Percentiles rank a stretch among this genome's conserved stretches.
These are phyloP conservation scores for Eupithecia pulchellata DNA, from an alignment of 2,888 invertebrate genomes.

Conservation along the genomic window DNA sequence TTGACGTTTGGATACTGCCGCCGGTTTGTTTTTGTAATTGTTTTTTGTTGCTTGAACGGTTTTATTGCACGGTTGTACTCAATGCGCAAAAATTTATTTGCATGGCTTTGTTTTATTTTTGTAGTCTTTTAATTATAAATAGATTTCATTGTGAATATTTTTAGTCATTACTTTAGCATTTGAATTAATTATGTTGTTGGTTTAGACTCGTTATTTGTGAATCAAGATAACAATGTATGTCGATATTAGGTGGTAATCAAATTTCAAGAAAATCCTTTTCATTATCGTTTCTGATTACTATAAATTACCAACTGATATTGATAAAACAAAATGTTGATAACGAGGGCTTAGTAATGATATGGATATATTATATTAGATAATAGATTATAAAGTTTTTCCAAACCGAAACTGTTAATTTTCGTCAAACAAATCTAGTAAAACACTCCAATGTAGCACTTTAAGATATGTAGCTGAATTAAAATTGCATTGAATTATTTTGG, in stretches of 20 bases:
- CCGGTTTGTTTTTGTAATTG: conserved; percentile 59
- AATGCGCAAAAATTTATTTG: conserved; percentile 16
- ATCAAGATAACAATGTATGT: background rate
- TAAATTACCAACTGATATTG: background rate
- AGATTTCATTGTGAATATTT: background rate
- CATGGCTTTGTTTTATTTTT: background rate
- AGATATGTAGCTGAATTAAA: too few relatives aligned
- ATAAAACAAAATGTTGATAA: background rate
- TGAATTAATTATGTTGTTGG: background rate
- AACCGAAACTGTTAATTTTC: background rate
- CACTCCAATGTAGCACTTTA: background rate
- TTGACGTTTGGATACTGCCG: conserved; percentile 63
- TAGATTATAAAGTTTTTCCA: background rate
- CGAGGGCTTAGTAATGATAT: background rate
- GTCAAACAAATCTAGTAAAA: background rate
- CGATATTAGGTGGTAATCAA: background rate
- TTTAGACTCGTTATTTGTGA: background rate
- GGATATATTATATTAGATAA: background rate
- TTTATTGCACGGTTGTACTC: conserved; percentile 55
- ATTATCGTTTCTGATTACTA: conserved; percentile 29
- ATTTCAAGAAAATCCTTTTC: conserved; percentile 29
- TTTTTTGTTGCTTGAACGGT: conserved; percentile 58
- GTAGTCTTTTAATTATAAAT: background rate
- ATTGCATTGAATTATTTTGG: too few relatives aligned
- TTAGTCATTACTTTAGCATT: background rate